Evolutionary conservation across 2,113 vertebrate genomes (phyloP).

Genomic region (Apodemus speciosus): DNA sequence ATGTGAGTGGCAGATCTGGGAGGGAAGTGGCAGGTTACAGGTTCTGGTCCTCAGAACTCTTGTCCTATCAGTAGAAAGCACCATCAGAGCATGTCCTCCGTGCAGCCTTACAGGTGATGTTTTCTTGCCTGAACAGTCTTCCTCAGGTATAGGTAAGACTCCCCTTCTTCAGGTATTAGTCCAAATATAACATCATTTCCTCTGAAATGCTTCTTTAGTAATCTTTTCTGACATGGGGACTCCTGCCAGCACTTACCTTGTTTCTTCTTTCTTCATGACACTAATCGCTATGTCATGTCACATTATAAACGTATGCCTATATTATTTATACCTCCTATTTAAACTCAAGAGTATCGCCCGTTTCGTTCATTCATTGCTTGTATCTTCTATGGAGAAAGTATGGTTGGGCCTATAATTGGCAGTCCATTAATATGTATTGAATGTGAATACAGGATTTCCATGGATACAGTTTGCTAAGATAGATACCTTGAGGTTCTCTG

Average conservation of each 20-base stretch:
- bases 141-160: not conserved
- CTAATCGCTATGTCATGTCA: not conserved
- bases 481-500: not conserved
- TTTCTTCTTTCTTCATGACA: not conserved
- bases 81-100: not conserved
- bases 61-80: not conserved
- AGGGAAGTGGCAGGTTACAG: not conserved
- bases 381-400: not conserved
- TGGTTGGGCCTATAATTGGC: not conserved
- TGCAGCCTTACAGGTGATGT: not conserved
- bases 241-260: not conserved
- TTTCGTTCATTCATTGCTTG: not conserved
- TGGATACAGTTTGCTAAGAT: not conserved
- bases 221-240: not conserved
- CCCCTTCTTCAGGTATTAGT: not conserved
- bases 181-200: not conserved
- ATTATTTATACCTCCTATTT: not conserved
- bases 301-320: not conserved
- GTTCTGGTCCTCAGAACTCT: not conserved
- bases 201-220: not conserved
- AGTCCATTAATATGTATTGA: not conserved
- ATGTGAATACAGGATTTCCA: slow-evolving; percentile 5
- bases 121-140: not conserved
- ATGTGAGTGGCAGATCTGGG: not conserved
- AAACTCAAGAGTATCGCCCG: not conserved